Conservation (phyloP, 1,140 invertebrate species). For the Linepithema humile region DNA sequence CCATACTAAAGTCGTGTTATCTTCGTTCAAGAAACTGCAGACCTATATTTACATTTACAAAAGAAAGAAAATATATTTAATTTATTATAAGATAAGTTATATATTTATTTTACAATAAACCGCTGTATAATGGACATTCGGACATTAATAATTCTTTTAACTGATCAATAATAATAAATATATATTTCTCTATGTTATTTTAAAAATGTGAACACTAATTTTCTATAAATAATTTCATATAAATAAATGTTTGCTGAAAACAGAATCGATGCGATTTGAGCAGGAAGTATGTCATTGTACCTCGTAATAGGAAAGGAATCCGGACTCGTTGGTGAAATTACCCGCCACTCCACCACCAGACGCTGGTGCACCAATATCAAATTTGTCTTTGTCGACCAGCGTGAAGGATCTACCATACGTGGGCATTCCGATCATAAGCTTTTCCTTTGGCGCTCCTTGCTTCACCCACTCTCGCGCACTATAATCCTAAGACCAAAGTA, state of each 20-base stretch:
- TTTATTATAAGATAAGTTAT: background rate
- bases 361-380: slow-evolving; percentile 96
- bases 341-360: slow-evolving; percentile 93
- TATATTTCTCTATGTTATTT: background rate
- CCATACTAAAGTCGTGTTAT: slow-evolving; percentile 97
- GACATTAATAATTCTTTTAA: background rate
- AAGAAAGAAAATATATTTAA: background rate
- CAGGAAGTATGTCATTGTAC: no score
- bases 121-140: background rate
- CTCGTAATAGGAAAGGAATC: slow-evolving; percentile 97
- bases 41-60: slow-evolving; percentile 84
- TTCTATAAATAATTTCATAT: no score
- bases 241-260: no score
- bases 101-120: background rate
- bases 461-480: slow-evolving; percentile 97
- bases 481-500: slow-evolving; percentile 88
- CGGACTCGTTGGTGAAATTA: slow-evolving; percentile 94
- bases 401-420: slow-evolving; percentile 98
- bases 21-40: slow-evolving; percentile 95
- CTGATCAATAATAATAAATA: background rate
- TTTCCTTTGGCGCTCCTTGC: slow-evolving; percentile 97
- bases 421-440: slow-evolving; percentile 97
- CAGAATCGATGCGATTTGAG: no score
- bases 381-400: slow-evolving; percentile 93
- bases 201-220: no score